Evolutionary conservation across 2,888 invertebrate species (phyloP), one percentile per base, ranked within the genome.

Genomic region (Malachius bipustulatus): DNA sequence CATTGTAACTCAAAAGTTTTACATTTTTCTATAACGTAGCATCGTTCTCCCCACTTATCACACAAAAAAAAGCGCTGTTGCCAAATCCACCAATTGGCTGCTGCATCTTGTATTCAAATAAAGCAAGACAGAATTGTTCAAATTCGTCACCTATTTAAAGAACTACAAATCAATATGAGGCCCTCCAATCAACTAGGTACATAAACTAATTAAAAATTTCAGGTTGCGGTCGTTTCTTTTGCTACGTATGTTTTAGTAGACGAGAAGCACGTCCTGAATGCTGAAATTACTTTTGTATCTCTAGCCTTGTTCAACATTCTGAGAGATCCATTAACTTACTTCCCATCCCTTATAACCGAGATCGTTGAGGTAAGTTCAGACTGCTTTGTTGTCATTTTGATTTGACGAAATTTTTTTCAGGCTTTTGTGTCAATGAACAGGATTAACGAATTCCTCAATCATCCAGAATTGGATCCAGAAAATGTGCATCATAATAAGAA

Each of bases 241-340:
- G 87, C 82, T 54, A 85, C 85, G 55, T 90, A 77, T 70, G 84
- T 93, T 49, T 68, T 90, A 66, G 73, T 82, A 58, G 84, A 84
- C 65, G 78, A 82, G 56, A 75, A 74, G 38, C 78, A 91, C 66
- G 73, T 81, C 47, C 73, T 94, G 64, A 82, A 88, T 66, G 82
- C 91, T 55, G 71, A 78, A 65, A 88, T 77, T 63, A 94, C 94
- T 57, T 97, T 97, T 70, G 93, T 94, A 55, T 87, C 94, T 55
- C 74, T 97, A 57, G 88, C 94, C 62, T 79, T 96, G 63, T 93
- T 97, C 77, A 94, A 96, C 73, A 90, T 96, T 55, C 78, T 97
- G 55, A 77, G 94, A 63, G 88, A 93, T 63, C 94, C 96, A 54
- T 75, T 97, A 65, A 85, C 88, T 59, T 84, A 94, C 82, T 77